Conservation (phyloP, 2,888 invertebrate genomes). For the Idaea straminata region DNA sequence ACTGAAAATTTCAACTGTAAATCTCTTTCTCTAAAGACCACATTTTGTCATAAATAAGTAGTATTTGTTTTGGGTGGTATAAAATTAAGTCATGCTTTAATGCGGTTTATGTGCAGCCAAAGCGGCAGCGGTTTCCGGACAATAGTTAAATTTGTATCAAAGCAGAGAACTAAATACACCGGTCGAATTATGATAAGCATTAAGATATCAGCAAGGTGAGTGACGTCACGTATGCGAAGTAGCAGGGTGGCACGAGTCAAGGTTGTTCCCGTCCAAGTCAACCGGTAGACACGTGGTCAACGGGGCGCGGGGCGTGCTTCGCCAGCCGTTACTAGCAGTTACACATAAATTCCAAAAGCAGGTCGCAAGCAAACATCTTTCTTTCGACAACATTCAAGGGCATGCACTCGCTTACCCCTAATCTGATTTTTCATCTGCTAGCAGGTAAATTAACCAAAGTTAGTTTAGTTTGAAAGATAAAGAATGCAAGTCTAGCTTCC, state of each 20-base stretch:
- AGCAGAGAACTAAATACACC: conserved; percentile 3
- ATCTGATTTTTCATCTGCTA: conserved; percentile 17
- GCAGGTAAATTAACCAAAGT: conserved; percentile 7
- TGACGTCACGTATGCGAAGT: conserved; percentile 19
- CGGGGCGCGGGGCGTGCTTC: background rate
- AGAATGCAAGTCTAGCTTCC: conserved; percentile 9
- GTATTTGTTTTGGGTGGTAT: background rate
- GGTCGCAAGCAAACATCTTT: background rate
- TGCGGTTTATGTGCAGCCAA: background rate
- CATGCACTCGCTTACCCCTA: conserved; percentile 21
- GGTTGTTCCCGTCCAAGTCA: conserved; percentile 36
- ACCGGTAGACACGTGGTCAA: background rate
- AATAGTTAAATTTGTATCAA: background rate
- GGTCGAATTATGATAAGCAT: conserved; percentile 4
- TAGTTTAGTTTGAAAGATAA: background rate
- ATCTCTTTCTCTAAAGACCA: background rate
- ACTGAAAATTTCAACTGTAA: too few relatives aligned
- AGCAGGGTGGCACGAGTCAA: conserved; percentile 34
- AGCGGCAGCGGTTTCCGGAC: background rate
- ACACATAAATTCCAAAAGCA: background rate
- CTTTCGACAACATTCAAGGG: conserved; percentile 12
- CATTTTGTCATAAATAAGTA: background rate
- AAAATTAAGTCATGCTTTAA: background rate
- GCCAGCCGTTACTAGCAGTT: background rate
- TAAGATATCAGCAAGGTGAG: background rate